Evolutionary conservation across 37 sponge, comb jelly and placozoan species (phyloP), one percentile per base, ranked within the genome.

Genomic region (Crambe crambe): DNA sequence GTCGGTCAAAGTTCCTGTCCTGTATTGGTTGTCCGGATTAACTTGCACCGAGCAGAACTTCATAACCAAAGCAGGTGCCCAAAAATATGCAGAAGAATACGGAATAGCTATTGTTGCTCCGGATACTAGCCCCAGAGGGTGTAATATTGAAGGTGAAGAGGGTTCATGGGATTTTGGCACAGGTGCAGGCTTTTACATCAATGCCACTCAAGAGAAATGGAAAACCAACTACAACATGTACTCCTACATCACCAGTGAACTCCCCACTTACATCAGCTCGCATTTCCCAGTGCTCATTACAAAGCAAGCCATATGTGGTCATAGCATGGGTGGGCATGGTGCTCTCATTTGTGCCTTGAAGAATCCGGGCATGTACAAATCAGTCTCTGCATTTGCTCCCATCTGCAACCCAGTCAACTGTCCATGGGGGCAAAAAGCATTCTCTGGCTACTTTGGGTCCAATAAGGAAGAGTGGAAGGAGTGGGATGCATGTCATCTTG

Each of bases 281-380:
- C 91, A 94, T 58, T 96, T 98, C 79, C 83, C 81, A 3, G 95
- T 90, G 2, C 65, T 85, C n/a, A 74, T 90, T 0, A 90, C 81
- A 20, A 88, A 77, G 58, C 78, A 85, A 41, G 80, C 86, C 0
- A 94, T 98, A 51, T 78, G 64, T 66, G 99, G 99, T n/a, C 97
- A 98, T 81, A 96, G 97, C 57, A 98, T 98, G 99, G 99, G 99
- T 42, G 99, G 99, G 3, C 99, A 98, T 69, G 99, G 99, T 0
- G 99, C 99, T 29, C 90, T 98, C 8, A 87, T 94, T 34, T 91
- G 90, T 72, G 83, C 90, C 29, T 78, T 98, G 58, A 94, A 94
- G 74, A 96, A 94, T 66, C 99, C 99, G 17, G 95, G 97, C 0
- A 76, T 73, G 76, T 98, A 96, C 68, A 73, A 78, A 75, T 92